These are phyloP conservation scores for Leptobrachium ailaonicum DNA, from an alignment of 2,113 vertebrate species.

Conservation along the genomic window DNA sequence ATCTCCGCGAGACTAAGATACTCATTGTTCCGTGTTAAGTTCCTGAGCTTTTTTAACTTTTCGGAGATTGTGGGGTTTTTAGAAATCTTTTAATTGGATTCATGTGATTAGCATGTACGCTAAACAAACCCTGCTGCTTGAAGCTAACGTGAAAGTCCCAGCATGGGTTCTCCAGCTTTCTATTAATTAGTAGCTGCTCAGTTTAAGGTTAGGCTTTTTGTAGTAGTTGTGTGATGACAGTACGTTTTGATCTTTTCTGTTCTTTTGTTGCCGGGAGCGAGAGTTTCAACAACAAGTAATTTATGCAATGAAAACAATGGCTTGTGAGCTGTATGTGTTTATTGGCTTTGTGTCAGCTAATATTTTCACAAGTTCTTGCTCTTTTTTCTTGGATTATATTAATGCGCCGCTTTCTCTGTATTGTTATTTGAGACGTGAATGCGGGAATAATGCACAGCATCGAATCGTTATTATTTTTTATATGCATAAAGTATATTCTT, in stretches of 20 bases:
- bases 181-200: conserved; percentile 42
- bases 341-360: conserved; percentile 4
- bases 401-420: neutral
- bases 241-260: conserved; percentile 33
- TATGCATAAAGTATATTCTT: too few relatives aligned
- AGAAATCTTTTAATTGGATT: conserved; percentile 39
- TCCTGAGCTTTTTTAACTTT: neutral
- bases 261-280: conserved; percentile 27
- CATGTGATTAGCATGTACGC: conserved; percentile 35
- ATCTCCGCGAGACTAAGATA: too few relatives aligned
- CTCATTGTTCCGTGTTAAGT: too few relatives aligned
- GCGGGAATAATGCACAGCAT: too few relatives aligned
- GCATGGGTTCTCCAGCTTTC: conserved; percentile 37
- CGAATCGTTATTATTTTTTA: too few relatives aligned
- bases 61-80: conserved; percentile 11
- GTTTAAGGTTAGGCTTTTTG: conserved; percentile 42
- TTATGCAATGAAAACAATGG: neutral
- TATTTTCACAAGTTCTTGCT: neutral
- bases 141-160: conserved; percentile 39
- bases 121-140: conserved; percentile 36
- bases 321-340: neutral
- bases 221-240: conserved; percentile 32
- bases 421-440: too few relatives aligned
- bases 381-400: neutral
- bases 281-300: conserved; percentile 8